Evolutionary conservation across 1,140 invertebrate genomes (phyloP), one percentile per base, ranked within the genome.

Genomic region (Chelonus insularis): DNA sequence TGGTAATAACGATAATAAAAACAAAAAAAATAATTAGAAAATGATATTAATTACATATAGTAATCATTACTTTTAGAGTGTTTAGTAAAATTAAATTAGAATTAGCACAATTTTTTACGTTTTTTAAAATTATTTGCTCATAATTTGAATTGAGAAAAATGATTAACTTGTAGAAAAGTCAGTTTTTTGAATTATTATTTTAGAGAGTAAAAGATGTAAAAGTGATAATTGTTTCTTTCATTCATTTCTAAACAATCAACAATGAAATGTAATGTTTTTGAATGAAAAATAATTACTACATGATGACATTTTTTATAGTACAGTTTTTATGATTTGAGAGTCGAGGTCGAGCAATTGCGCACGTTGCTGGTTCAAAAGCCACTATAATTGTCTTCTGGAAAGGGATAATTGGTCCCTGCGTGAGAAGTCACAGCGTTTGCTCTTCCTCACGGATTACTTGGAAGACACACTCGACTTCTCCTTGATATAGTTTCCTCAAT

Each of bases 371-470:
- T 67, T 68, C 59, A 70, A 69, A 72, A 67, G 59, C 62, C 43
- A 55, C 59, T 39, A 55, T 72, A 74, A 74, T 74, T 75, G 72
- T 72, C 72, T 71, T 69, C 71, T 65, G 66, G 67, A 74, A 70
- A 74, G 69, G 69, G 71, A 73, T 76, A 76, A 76, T 76, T 74
- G 68, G 20, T 50, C 25, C 50, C 51, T 61, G 48, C 58, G 58
- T 60, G 58, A 43, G 58, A 60, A 60, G 50, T 54, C 58, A 32
- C 48, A 43, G 58, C 52, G 52, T 20, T 21, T 52, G 50, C 50
- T 34, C 50, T 52, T 52, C 50, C 50, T 52, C 29, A 21, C 50
- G 50, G 50, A 52, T 52, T 52, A 52, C 50, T 52, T 36, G 50
- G 50, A 52, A 43, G 41, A 52, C 32, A 16, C 12, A 52, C 50